A percentile compares a stretch with the other conserved stretches of the same genome.
phyloP scores from a whole-genome alignment of 2,888 invertebrate genomes.

The Aleiodes testaceus region DNA sequence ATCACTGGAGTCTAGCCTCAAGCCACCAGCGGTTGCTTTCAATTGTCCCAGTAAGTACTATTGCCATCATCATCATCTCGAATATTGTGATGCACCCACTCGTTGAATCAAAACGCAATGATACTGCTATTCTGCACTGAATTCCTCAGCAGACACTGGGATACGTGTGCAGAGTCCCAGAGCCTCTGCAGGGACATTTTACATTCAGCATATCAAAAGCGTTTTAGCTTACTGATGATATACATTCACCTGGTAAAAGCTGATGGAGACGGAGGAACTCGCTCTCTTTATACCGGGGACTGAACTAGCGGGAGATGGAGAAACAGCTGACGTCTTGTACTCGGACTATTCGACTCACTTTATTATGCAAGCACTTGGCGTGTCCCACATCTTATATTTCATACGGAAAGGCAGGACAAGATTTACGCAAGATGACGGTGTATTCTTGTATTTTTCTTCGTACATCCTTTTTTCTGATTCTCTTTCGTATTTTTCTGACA shows the following conservation, averaged over 20 bases:
- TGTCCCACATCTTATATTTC: conserved; percentile 43
- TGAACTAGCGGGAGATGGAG: conserved; percentile 15
- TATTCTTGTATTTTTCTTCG: conserved; percentile 21
- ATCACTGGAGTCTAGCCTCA: conserved; percentile 24
- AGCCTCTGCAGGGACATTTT: background rate
- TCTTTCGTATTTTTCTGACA: conserved; percentile 10
- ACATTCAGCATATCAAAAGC: conserved; percentile 30
- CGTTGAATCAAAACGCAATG: conserved; percentile 16
- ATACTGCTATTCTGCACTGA: conserved; percentile 14
- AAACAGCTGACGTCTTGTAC: conserved; percentile 50
- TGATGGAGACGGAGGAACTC: conserved; percentile 2
- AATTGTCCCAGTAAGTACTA: conserved; percentile 18
- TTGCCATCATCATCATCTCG: conserved; percentile 13
- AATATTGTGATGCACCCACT: conserved; percentile 10
- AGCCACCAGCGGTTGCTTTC: background rate
- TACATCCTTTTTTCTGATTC: conserved; percentile 1
- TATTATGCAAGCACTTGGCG: conserved; percentile 52
- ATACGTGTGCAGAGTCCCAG: background rate
- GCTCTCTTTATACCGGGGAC: background rate
- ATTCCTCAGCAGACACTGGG: background rate
- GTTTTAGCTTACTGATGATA: conserved; percentile 29
- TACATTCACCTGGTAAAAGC: conserved; percentile 12
- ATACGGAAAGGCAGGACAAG: conserved; percentile 37
- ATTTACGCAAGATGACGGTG: conserved; percentile 42
- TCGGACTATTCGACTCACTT: conserved; percentile 45